phyloP scores from a whole-genome alignment of 2,113 vertebrate genomes.

The Picathartes gymnocephalus region DNA sequence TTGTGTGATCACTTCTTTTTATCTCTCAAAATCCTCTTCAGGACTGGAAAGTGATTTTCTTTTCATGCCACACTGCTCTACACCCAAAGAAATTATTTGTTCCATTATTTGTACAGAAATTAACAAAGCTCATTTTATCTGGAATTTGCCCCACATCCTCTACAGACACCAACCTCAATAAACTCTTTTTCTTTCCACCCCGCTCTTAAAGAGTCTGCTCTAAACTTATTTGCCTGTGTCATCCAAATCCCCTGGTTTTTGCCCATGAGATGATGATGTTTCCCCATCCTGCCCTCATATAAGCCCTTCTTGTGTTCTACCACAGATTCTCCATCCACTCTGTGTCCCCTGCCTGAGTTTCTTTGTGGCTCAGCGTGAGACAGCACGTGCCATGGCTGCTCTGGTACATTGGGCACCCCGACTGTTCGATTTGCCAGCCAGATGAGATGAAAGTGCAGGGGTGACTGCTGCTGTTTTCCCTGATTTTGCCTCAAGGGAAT shows the following conservation, averaged over 20 bases:
- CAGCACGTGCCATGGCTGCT: background rate
- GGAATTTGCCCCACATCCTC: background rate
- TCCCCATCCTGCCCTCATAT: background rate
- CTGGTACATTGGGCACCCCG: rapidly evolving
- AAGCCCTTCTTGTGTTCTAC: background rate
- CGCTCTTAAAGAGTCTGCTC: background rate
- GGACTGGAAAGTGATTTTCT: background rate
- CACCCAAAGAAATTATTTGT: background rate
- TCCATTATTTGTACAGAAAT: background rate
- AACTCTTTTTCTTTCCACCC: background rate
- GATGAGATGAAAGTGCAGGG: background rate
- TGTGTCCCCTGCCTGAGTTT: background rate
- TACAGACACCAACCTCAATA: background rate
- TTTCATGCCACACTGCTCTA: background rate
- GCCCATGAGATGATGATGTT: background rate
- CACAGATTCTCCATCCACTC: background rate
- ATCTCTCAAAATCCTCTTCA: background rate
- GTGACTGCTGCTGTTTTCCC: background rate
- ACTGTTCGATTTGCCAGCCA: background rate
- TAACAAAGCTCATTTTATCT: background rate
- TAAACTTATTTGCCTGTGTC: rapidly evolving
- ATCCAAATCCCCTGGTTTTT: background rate
- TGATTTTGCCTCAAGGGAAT: background rate
- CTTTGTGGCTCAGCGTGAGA: background rate
- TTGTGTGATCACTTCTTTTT: background rate